Base-by-base conservation (phyloP, 2,888 invertebrate genomes). In the Drosophila neotestacea region DNA sequence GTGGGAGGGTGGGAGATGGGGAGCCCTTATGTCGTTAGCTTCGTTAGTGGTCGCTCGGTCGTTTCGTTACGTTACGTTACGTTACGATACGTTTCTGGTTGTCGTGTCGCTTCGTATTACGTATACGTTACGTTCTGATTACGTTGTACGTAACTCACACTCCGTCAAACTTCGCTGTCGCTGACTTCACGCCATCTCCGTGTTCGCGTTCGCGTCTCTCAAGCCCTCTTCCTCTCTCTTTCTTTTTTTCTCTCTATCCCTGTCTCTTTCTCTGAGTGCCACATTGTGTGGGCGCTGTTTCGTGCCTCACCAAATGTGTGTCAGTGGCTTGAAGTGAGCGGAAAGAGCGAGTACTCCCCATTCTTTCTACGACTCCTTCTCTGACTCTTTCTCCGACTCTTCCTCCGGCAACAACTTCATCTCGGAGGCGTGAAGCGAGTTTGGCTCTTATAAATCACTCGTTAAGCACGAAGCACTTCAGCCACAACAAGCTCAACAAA, bases 391-490 rank as follows among this genome's bases (percentile, higher is more conserved):
- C 70, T 60, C 58, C 44, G 27, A 51, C 11, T 60, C 65, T 54
- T 34, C 39, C 60, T 56, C 34, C 39, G 27, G 38, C 62, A 32
- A 28, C 27, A 47, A 56, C 47, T 64, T 48, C 63, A 48, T 32
- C 56, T 39, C 13, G 34, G 11, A n/a, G 36, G 16, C 55, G 13
- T 55, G 7, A 44, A 34, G 46, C 46, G 47, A 58, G 11, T 32
- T 48, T 27, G 16, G 32, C 46, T 48, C 55, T 79, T 70, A 44
- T 66, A 81, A 81, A 89, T 70, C 75, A 74, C 78, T 86, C 82
- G 89, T 86, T 89, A 59, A 62, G 76, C 89, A 89, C 89, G 85
- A 81, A 79, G 71, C 82, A 78, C 86, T 81, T 59, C 51, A 75
- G 46, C 38, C 47, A 52, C 65, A 65, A 65, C 70, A 48, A 50